Evolutionary conservation across 2,113 vertebrate species (phyloP).

Genomic region (Oreochromis aureus): DNA sequence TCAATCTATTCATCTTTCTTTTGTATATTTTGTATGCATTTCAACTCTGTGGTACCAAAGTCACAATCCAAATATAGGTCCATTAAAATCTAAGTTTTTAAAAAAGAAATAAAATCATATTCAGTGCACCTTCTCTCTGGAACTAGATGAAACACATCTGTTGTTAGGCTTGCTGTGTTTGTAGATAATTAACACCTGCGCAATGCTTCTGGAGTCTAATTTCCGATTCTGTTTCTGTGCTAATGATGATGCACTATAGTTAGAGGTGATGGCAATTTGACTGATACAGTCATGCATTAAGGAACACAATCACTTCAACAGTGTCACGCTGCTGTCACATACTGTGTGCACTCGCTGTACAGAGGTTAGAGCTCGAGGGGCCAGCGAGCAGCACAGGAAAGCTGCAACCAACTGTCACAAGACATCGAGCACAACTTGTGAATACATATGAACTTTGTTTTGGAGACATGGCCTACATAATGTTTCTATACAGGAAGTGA

Average conservation of each 20-base stretch:
- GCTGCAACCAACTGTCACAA: not conserved
- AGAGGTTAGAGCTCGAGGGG: slow-evolving; percentile 6
- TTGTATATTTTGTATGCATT: not conserved
- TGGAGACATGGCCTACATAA: not conserved
- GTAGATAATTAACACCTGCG: not conserved
- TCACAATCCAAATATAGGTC: not conserved
- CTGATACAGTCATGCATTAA: not conserved
- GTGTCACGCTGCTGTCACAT: not conserved
- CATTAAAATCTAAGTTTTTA: not conserved
- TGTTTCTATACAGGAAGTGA: not conserved
- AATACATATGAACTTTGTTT: not conserved
- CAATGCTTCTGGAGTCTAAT: not conserved
- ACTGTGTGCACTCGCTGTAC: not conserved
- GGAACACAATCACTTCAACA: not conserved
- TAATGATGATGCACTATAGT: not conserved
- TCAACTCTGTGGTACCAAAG: not conserved
- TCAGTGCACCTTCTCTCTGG: not conserved
- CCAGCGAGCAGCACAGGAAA: not conserved
- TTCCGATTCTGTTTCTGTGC: not conserved
- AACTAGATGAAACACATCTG: not conserved
- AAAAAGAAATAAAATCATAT: not conserved
- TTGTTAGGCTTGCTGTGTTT: not conserved
- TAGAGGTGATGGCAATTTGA: not conserved
- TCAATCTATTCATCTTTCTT: not conserved
- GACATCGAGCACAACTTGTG: not conserved